Evolutionary conservation across 1,140 invertebrate species (phyloP), one percentile per base, ranked within the genome.

Genomic region (Drosophila kohkoa): DNA sequence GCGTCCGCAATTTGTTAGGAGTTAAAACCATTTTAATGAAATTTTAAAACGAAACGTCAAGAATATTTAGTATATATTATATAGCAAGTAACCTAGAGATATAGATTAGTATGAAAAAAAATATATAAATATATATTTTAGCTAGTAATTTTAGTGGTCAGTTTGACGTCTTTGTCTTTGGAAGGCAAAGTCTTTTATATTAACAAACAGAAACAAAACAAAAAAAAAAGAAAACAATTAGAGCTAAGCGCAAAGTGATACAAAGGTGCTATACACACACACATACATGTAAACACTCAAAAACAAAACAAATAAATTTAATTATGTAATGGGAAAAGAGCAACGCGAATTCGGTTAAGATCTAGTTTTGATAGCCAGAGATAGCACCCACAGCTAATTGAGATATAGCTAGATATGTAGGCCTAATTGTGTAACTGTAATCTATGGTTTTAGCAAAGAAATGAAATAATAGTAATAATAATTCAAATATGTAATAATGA

Each of bases 1-100:
- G 95, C 86, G 95, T 97, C 54, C 77, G 79, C 60, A 92, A 91
- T 60, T 82, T 92, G 86, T 78, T 92, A 75, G 91, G 91, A 67
- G 91, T 92, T 11, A 92, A 92, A 79, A 89, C 91, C 70, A 92
- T 92, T 82, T 86, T 92, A 79, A 92, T 92, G 91, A 83, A 92
- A 80, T 92, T 92, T 91, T 92, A 92, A 76, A 65, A 51, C 48
- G 35, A 25, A 64, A 54, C 38, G 43, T 49, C 45, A 20, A 43
- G 38, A 54, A 48, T 46, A 49, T 38, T 38, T 64, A 65, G 54
- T 51, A 46, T 38, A 48, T 41, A 59, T 5, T 45, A 41, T 41
- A 64, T 20, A 74, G 35, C 70, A 74, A 79, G 63, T 77, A 86
- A 86, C 72, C 74, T 80, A 82, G 57, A 58, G 79, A 77, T 59